Evolutionary conservation across 1,140 invertebrate genomes (phyloP), one percentile per base, ranked within the genome.

Genomic region (Bradynema listronoti): DNA sequence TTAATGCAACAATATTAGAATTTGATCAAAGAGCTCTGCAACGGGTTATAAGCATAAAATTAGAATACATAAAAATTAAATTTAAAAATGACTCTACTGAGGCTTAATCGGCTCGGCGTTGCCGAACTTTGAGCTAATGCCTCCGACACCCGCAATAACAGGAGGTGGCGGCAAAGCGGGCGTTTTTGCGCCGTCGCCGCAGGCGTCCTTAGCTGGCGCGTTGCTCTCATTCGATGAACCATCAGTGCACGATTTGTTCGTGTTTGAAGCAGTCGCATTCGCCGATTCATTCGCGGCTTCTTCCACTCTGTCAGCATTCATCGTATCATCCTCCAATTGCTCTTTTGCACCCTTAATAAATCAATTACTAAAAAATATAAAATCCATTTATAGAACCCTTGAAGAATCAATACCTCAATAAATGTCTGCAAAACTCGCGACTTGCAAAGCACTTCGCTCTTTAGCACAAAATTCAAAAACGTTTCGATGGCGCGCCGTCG

Each of bases 391-490:
- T 24, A 53, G 43, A 53, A 57, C 19, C 5, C 16, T 39, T 9
- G 16, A 49, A 41, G n/a, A 57, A 22, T 57, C 16, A 58, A 36
- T n/a, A 67, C 65, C 30, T 67, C 65, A 61, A 67, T 58, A 49
- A 67, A 67, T 19, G 29, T 32, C 29, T 67, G 65, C 30, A 67
- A 42, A 2, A 62, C 61, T 39, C 52, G 43, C 0, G 65, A 32
- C 52, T 67, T 68, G 63, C 68, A 68, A 22, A 71, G 41, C 6
- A 69, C 67, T 25, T 72, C 69, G 41, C 60, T 72, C 32, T 61
- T 59, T 6, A 69, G 39, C 29, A 72, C 69, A 61, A 69, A 69
- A 16, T 72, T 63, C 0, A 69, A 14, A 25, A 69, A 71, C 7
- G 14, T 3, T n/a, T 50, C 57, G 25, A 67, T 66, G 24, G 67